Percentiles rank a stretch among this genome's conserved stretches.
phyloP scores from a whole-genome alignment of 1,140 invertebrate genomes.

The Nixonia krombeini region DNA sequence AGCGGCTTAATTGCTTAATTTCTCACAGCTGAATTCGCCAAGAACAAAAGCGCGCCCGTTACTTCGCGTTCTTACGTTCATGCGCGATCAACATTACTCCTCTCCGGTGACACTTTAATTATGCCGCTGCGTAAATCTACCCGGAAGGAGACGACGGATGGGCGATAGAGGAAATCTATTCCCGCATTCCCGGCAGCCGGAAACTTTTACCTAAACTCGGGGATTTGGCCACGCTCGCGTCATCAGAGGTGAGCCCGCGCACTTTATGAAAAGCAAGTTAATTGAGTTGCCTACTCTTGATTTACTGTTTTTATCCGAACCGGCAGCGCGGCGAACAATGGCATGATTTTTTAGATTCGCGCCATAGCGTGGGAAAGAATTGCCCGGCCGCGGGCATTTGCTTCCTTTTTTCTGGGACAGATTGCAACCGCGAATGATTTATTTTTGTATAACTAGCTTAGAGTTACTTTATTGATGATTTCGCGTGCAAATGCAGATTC shows the following conservation, averaged over 20 bases:
- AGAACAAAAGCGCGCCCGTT: slow-evolving; percentile 65
- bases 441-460: too few species aligned
- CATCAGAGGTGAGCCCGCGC: slow-evolving; percentile 2
- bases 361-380: too few species aligned
- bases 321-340: too few species aligned
- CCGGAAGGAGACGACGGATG: slow-evolving; percentile 48
- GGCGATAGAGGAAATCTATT: slow-evolving; percentile 49
- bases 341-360: too few species aligned
- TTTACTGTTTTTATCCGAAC: too few species aligned
- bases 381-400: too few species aligned
- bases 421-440: too few species aligned
- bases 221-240: slow-evolving; percentile 21
- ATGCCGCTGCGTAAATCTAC: slow-evolving; percentile 65
- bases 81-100: slow-evolving; percentile 63
- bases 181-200: slow-evolving; percentile 31
- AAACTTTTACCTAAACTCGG: slow-evolving; percentile 42
- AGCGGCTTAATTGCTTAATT: slow-evolving; percentile 69
- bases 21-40: slow-evolving; percentile 63
- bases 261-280: slow-evolving; percentile 39
- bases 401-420: too few species aligned
- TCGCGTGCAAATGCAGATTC: too few species aligned
- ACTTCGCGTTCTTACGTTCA: slow-evolving; percentile 63
- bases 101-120: slow-evolving; percentile 68
- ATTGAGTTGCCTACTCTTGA: slow-evolving; percentile 18
- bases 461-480: too few species aligned